These are phyloP conservation scores for Trididemnum clinides DNA, from an alignment of 23 tunicate genomes.

Conservation along the genomic window DNA sequence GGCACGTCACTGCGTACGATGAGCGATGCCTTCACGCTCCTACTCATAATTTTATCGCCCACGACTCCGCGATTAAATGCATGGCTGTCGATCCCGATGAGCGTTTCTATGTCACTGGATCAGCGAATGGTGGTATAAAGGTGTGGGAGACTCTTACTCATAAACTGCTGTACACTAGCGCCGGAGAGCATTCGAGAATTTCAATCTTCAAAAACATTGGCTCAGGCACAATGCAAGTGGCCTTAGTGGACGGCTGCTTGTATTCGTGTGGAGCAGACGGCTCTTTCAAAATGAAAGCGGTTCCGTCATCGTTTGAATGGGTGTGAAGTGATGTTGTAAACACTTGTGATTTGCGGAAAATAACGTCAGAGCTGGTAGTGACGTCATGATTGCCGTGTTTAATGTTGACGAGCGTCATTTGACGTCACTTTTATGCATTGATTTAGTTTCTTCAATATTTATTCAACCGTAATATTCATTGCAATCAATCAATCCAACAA, in stretches of 20 bases:
- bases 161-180: conserved; percentile 33
- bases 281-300: conserved; percentile 68
- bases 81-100: conserved; percentile 50
- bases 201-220: conserved; percentile 85
- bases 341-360: too few species aligned
- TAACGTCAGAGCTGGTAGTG: too few species aligned
- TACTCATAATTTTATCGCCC: conserved; percentile 60
- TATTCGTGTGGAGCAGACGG: conserved; percentile 96
- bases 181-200: conserved; percentile 65
- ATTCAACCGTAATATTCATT: too few species aligned
- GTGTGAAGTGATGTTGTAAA: too few species aligned
- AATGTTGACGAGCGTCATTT: too few species aligned
- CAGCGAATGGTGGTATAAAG: conserved; percentile 75
- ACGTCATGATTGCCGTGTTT: too few species aligned
- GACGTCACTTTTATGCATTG: too few species aligned
- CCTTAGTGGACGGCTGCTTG: conserved; percentile 30
- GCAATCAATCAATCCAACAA: too few species aligned
- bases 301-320: too few species aligned
- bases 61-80: conserved; percentile 80
- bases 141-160: conserved; percentile 73
- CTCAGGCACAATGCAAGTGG: conserved; percentile 75
- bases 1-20: conserved; percentile 57
- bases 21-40: conserved; percentile 72
- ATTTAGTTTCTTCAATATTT: too few species aligned
- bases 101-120: conserved; percentile 78